phyloP scores from a whole-genome alignment of 2,888 invertebrate species.

The Temnothorax rugatulus region DNA sequence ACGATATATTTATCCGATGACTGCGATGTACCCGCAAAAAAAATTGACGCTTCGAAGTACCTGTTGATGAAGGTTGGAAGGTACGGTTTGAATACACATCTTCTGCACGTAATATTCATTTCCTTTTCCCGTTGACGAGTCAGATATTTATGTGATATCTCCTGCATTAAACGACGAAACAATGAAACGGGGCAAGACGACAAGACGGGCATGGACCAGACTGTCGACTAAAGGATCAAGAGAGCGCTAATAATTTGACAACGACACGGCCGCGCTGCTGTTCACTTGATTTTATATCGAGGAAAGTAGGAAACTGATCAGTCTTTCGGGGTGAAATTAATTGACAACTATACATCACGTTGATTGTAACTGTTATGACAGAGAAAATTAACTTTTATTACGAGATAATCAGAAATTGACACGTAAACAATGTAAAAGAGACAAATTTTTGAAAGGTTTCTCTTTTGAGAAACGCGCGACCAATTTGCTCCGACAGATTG shows the following conservation, averaged over 20 bases:
- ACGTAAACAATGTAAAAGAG: background rate
- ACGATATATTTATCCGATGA: background rate
- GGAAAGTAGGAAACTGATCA: background rate
- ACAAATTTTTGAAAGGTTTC: background rate
- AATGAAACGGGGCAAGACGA: slow-evolving; percentile 34
- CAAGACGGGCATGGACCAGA: slow-evolving; percentile 31
- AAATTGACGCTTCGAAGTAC: background rate
- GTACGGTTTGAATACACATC: background rate
- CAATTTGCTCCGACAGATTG: background rate
- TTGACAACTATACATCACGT: background rate
- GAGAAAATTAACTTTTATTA: background rate
- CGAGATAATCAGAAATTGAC: background rate
- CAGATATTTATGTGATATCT: slow-evolving; percentile 33
- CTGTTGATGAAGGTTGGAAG: background rate
- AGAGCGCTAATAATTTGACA: slow-evolving; percentile 46
- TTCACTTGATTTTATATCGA: background rate
- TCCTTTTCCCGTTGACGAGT: background rate
- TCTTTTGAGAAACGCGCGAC: background rate
- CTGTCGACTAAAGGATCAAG: slow-evolving; percentile 50
- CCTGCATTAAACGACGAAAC: slow-evolving; percentile 44
- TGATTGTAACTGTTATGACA: background rate
- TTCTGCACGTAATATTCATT: background rate
- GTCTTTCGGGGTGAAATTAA: slow-evolving; percentile 37
- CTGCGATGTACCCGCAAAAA: background rate
- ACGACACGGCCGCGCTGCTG: background rate